Percentiles rank a stretch among this genome's conserved stretches.
phyloP scores from a whole-genome alignment of 2,888 invertebrate genomes.

The Yponomeuta sedellus region DNA sequence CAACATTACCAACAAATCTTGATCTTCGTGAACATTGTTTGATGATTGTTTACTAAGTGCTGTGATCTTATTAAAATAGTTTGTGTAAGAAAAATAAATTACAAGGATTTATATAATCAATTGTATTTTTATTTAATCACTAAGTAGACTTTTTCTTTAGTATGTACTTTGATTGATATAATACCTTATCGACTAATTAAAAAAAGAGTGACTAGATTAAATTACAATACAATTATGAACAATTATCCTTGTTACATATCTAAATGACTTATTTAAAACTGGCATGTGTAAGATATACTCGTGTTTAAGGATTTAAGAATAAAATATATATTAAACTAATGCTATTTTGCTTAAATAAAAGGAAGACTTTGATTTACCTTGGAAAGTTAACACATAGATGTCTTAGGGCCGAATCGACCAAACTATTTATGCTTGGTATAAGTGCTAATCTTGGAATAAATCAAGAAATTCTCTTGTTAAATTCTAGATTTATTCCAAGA shows the following conservation, averaged over 20 bases:
- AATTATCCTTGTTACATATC: too few species aligned
- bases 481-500: too few species aligned
- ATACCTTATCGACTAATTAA: neutral
- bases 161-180: neutral
- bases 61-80: neutral
- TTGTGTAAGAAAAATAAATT: too few species aligned
- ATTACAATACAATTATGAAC: too few species aligned
- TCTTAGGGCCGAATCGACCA: too few species aligned
- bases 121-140: neutral
- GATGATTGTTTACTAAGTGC: neutral
- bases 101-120: neutral
- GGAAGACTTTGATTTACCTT: neutral
- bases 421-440: too few species aligned
- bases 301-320: too few species aligned
- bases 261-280: too few species aligned
- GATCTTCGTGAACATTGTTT: neutral
- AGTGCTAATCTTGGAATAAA: too few species aligned
- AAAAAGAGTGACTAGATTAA: neutral
- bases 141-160: neutral
- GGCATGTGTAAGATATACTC: too few species aligned
- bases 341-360: neutral
- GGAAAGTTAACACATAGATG: neutral
- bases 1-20: constrained; percentile 34
- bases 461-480: too few species aligned
- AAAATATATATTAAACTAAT: too few species aligned